Conservation (phyloP, 2,888 invertebrate genomes). For the Cheilosia soror region DNA sequence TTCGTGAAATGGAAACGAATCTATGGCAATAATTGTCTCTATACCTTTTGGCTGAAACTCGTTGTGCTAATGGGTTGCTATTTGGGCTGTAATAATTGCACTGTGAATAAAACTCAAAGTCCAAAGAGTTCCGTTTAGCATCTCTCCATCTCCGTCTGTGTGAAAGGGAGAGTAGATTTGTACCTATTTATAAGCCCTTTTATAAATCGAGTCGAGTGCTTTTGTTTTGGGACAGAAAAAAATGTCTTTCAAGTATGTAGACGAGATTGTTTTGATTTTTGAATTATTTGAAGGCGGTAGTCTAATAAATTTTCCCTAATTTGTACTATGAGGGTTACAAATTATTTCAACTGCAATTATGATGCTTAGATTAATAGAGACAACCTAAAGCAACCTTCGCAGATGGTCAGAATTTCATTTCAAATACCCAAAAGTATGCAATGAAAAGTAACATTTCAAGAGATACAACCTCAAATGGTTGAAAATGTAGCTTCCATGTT, state of each 20-base stretch:
- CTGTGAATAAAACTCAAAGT: neutral
- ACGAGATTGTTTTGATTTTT: neutral
- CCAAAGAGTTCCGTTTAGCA: constrained; percentile 22
- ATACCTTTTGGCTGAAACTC: neutral
- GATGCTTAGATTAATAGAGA: too few relatives aligned
- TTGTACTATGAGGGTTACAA: too few relatives aligned
- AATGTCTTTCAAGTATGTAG: neutral
- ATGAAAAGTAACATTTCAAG: too few relatives aligned
- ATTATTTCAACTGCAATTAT: too few relatives aligned
- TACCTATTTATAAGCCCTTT: neutral
- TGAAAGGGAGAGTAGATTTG: constrained; percentile 1
- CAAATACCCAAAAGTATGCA: too few relatives aligned
- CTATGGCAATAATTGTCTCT: constrained; percentile 21
- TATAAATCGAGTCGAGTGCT: neutral
- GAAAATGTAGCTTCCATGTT: too few relatives aligned
- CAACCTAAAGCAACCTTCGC: too few relatives aligned
- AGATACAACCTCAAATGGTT: too few relatives aligned
- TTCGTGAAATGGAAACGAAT: constrained; percentile 19
- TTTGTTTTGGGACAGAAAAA: constrained; percentile 1
- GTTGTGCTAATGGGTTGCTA: constrained; percentile 44
- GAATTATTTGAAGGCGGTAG: neutral
- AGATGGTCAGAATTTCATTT: too few relatives aligned
- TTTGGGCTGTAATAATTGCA: constrained; percentile 48
- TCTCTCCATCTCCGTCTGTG: constrained; percentile 3
- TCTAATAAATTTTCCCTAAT: too few relatives aligned